phyloP scores from a whole-genome alignment of 2,113 vertebrate species.

The Corydoras sp. region DNA sequence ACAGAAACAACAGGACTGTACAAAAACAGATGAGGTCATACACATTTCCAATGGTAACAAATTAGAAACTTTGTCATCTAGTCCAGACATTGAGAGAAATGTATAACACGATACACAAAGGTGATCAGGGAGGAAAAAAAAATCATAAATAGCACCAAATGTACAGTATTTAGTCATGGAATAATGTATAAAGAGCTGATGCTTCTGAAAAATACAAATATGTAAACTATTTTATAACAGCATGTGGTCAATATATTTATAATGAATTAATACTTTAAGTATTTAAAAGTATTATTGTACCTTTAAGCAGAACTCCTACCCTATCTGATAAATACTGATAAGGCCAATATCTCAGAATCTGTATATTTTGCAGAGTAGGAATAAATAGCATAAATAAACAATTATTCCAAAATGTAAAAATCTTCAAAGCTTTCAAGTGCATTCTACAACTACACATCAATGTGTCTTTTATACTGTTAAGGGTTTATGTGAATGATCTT shows the following conservation, averaged over 20 bases:
- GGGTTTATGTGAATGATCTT: too few species aligned
- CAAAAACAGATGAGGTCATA: slow-evolving; percentile 10
- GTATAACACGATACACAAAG: slow-evolving; percentile 4
- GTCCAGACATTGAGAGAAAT: not conserved
- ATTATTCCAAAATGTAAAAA: not conserved
- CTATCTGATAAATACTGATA: not conserved
- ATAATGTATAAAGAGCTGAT: slow-evolving; percentile 6
- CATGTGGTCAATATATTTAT: not conserved
- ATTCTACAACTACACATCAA: not conserved
- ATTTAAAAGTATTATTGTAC: not conserved
- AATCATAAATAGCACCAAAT: slow-evolving; percentile 21
- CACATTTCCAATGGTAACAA: not conserved
- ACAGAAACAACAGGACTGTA: not conserved
- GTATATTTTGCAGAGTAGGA: not conserved
- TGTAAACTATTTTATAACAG: slow-evolving; percentile 14
- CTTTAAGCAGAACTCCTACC: not conserved
- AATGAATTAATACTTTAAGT: slow-evolving; percentile 12
- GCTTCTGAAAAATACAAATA: not conserved
- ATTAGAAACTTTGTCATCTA: not conserved
- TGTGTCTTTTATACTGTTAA: too few species aligned
- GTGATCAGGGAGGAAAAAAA: not conserved
- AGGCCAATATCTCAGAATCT: not conserved
- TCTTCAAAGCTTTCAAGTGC: not conserved
- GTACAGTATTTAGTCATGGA: slow-evolving; percentile 3
- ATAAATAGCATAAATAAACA: too few species aligned